These are phyloP conservation scores for Euthynnus affinis DNA, from an alignment of 2,797 vertebrate genomes.

Conservation along the genomic window DNA sequence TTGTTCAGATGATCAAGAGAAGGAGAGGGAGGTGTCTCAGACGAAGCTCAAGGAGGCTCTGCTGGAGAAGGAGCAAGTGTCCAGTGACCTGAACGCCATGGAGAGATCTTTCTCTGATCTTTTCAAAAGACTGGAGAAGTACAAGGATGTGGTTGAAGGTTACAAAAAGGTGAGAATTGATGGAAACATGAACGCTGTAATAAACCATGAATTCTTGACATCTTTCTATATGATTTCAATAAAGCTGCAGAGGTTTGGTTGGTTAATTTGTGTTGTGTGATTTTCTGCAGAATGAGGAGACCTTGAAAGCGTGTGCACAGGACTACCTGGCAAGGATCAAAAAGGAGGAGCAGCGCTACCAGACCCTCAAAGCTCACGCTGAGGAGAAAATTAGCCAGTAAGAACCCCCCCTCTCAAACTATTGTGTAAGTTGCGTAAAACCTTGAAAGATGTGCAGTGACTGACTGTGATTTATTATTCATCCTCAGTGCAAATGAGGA, in stretches of 20 bases:
- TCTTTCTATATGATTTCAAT: neutral
- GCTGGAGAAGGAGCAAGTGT: slow-evolving; percentile 90
- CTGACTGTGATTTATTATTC: slow-evolving; percentile 11
- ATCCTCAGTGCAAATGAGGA: slow-evolving; percentile 89
- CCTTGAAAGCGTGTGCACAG: slow-evolving; percentile 91
- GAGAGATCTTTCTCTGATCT: slow-evolving; percentile 93
- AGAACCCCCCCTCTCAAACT: no score
- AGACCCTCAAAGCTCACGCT: slow-evolving; percentile 92
- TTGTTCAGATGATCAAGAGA: slow-evolving; percentile 87
- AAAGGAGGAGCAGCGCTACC: slow-evolving; percentile 93
- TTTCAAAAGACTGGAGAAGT: slow-evolving; percentile 94
- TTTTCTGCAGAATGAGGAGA: slow-evolving; percentile 91
- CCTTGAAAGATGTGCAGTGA: neutral
- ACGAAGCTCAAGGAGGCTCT: slow-evolving; percentile 82
- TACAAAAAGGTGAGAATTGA: slow-evolving; percentile 87
- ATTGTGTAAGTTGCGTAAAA: neutral
- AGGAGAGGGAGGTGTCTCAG: slow-evolving; percentile 83
- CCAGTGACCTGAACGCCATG: slow-evolving; percentile 87
- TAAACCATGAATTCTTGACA: neutral
- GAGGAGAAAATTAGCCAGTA: slow-evolving; percentile 94
- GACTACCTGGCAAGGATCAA: slow-evolving; percentile 89
- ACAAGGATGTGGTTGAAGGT: slow-evolving; percentile 91
- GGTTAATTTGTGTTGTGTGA: neutral
- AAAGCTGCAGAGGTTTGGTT: neutral
- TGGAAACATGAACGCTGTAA: neutral